Conservation (phyloP, 2,797 vertebrate genomes). For the Cirrhinus molitorella region DNA sequence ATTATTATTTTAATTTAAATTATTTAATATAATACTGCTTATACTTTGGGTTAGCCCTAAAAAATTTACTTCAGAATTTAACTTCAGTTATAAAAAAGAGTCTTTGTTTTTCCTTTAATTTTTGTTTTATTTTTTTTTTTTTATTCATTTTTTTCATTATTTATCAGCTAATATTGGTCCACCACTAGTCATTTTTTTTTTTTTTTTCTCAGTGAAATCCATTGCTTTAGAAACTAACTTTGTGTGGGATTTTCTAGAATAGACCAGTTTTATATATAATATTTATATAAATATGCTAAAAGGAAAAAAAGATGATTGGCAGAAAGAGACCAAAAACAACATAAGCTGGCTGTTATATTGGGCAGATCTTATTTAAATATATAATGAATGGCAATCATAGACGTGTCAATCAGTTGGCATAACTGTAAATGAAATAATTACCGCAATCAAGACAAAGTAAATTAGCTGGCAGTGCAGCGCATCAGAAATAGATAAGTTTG, state of each 20-base stretch:
- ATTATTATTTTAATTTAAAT: neutral
- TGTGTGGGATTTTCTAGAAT: neutral
- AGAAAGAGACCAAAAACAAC: neutral
- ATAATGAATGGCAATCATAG: neutral
- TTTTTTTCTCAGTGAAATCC: neutral
- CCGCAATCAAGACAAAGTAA: neutral
- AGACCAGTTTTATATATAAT: neutral
- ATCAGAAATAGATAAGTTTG: neutral
- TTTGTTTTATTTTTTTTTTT: neutral
- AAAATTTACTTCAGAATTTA: neutral
- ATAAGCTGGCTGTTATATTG: neutral
- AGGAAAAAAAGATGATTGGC: neutral
- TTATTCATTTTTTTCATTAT: neutral
- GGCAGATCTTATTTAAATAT: neutral
- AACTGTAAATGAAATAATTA: neutral
- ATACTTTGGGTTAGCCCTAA: neutral
- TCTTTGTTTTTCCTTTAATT: no score
- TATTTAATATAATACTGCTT: neutral
- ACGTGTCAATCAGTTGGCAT: neutral
- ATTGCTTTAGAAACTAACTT: neutral
- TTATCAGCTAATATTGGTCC: no score
- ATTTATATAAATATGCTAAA: neutral
- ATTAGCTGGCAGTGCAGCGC: neutral
- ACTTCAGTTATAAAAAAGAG: no score
- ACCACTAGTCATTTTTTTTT: neutral